Percentiles rank a stretch among this genome's conserved stretches.
These are phyloP conservation scores for Batillaria attramentaria DNA, from an alignment of 1,140 invertebrate genomes.

Conservation along the genomic window DNA sequence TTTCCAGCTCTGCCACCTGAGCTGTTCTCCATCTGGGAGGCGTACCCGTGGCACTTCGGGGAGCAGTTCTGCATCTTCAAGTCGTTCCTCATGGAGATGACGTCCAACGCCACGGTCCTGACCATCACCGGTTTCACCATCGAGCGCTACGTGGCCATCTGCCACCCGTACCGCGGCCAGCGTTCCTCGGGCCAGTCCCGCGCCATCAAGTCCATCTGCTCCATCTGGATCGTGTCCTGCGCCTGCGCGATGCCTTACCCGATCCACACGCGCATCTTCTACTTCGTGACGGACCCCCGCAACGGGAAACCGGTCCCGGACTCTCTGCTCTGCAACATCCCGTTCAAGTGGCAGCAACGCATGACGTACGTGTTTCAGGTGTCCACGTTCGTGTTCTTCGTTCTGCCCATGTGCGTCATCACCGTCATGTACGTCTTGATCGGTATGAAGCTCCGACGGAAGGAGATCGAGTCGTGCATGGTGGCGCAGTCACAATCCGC, in stretches of 20 bases:
- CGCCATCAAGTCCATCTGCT: conserved; percentile 84
- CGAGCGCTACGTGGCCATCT: conserved; percentile 95
- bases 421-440: conserved; percentile 71
- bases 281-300: conserved; percentile 51
- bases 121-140: conserved; percentile 95
- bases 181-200: conserved; percentile 87
- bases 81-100: conserved; percentile 89
- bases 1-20: conserved; percentile 84
- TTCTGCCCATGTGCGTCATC: conserved; percentile 71
- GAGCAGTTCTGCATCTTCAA: conserved; percentile 88
- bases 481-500: conserved; percentile 39
- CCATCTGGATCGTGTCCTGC: conserved; percentile 85
- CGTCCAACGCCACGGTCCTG: conserved; percentile 93
- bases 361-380: conserved; percentile 67
- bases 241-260: conserved; percentile 82
- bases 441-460: conserved; percentile 62
- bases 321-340: conserved; percentile 67
- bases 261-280: conserved; percentile 61
- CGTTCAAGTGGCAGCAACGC: conserved; percentile 49
- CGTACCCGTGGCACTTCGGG: conserved; percentile 90
- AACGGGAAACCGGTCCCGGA: conserved; percentile 50
- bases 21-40: conserved; percentile 89
- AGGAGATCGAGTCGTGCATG: conserved; percentile 39
- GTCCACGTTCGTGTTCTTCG: conserved; percentile 72
- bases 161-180: conserved; percentile 90